Conservation (phyloP, 2,113 vertebrate genomes). For the Puffinus mauretanicus region DNA sequence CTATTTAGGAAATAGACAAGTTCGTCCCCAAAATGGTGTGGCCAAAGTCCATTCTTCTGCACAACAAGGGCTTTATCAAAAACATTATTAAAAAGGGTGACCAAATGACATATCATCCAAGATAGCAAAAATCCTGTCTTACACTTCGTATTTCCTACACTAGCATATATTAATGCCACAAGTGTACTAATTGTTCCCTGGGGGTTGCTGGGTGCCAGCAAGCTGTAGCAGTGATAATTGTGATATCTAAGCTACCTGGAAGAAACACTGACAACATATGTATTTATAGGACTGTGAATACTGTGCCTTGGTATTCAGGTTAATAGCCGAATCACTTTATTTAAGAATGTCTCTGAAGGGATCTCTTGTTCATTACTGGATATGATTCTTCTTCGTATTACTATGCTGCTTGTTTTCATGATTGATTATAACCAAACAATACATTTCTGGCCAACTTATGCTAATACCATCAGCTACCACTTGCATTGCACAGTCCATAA, state of each 20-base stretch:
- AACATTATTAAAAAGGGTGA: not conserved
- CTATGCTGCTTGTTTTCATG: not conserved
- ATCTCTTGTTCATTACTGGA: not conserved
- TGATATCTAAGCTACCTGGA: not conserved
- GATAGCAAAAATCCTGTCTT: not conserved
- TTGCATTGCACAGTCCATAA: not conserved
- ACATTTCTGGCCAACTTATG: not conserved
- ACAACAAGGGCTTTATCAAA: not conserved
- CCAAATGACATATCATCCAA: not conserved
- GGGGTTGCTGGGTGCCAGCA: not conserved
- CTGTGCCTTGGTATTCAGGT: not conserved
- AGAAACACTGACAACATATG: not conserved
- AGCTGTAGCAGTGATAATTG: not conserved
- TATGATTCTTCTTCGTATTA: not conserved
- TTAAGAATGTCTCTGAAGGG: not conserved
- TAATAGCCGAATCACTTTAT: not conserved
- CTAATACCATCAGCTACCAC: not conserved
- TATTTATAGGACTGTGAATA: not conserved
- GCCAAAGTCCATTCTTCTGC: not conserved
- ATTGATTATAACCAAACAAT: not conserved
- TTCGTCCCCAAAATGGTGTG: not conserved
- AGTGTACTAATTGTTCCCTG: not conserved
- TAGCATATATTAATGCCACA: not conserved
- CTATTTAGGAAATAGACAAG: not conserved
- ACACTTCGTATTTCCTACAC: not conserved